Conservation (phyloP, 2,113 vertebrate genomes). For the Alexandromys fortis region DNA sequence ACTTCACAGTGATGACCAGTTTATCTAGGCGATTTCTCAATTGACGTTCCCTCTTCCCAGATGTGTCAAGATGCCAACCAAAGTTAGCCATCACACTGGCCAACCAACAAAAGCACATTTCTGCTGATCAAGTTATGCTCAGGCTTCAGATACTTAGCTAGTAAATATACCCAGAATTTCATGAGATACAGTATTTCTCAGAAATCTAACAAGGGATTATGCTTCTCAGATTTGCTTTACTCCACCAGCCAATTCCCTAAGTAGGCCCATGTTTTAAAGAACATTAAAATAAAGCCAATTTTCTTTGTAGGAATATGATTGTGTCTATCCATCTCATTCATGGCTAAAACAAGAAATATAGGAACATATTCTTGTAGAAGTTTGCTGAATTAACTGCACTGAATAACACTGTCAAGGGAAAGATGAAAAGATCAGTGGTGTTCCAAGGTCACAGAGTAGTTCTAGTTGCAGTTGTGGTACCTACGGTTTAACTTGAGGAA, state of each 20-base stretch:
- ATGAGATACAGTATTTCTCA: neutral
- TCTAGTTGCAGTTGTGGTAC: neutral
- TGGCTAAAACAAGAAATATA: neutral
- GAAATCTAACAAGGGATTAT: neutral
- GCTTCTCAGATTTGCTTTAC: neutral
- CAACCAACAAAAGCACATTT: constrained; percentile 5
- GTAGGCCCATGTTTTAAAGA: neutral
- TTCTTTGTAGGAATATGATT: neutral
- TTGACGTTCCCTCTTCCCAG: neutral
- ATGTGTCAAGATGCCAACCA: neutral
- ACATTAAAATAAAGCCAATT: constrained; percentile 17
- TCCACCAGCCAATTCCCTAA: neutral
- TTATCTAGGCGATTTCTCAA: neutral
- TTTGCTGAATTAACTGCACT: neutral
- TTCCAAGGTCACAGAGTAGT: neutral
- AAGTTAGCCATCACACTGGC: neutral
- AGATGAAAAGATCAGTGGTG: neutral
- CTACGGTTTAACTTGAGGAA: constrained; percentile 9
- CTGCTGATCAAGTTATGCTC: neutral
- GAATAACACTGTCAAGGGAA: neutral
- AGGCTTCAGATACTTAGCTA: neutral
- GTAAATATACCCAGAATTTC: neutral
- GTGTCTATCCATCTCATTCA: neutral
- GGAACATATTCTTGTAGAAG: neutral
- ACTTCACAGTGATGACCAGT: neutral